Conservation (phyloP, 2,113 vertebrate species). For the Lampris incognitus region DNA sequence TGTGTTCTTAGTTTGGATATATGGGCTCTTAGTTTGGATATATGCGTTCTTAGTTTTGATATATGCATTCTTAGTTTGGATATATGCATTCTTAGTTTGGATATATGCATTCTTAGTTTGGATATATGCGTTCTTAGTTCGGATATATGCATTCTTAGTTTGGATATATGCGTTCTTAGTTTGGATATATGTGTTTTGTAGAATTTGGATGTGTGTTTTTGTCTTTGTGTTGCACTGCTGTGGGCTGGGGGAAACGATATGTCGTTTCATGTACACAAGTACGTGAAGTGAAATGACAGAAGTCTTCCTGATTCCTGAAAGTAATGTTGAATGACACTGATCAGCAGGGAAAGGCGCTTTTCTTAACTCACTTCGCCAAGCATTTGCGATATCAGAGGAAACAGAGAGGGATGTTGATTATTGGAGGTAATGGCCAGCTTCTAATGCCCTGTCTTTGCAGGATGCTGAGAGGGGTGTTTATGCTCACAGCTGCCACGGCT, state of each 20-base stretch:
- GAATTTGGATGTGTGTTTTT: too few relatives aligned
- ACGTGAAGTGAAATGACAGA: not conserved
- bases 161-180: too few relatives aligned
- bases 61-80: not conserved
- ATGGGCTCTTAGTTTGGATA: too few relatives aligned
- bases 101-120: too few relatives aligned
- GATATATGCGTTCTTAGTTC: too few relatives aligned
- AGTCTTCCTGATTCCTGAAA: not conserved
- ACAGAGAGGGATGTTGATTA: constrained; percentile 27
- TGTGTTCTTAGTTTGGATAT: too few relatives aligned
- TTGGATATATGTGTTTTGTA: too few relatives aligned
- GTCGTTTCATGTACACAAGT: not conserved
- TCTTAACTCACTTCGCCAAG: not conserved
- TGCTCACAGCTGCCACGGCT: constrained; percentile 33
- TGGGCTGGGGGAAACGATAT: too few relatives aligned
- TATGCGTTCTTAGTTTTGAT: not conserved
- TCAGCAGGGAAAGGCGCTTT: constrained; percentile 45
- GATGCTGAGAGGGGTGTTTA: constrained; percentile 51
- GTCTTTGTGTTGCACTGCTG: too few relatives aligned
- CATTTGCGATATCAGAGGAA: constrained; percentile 20
- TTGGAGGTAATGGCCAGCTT: constrained; percentile 14
- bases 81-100: too few relatives aligned
- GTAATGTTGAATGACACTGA: constrained; percentile 5
- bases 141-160: too few relatives aligned
- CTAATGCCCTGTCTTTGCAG: constrained; percentile 1